Base-by-base conservation (phyloP, 2,113 vertebrate genomes). In the Phasianus colchicus region DNA sequence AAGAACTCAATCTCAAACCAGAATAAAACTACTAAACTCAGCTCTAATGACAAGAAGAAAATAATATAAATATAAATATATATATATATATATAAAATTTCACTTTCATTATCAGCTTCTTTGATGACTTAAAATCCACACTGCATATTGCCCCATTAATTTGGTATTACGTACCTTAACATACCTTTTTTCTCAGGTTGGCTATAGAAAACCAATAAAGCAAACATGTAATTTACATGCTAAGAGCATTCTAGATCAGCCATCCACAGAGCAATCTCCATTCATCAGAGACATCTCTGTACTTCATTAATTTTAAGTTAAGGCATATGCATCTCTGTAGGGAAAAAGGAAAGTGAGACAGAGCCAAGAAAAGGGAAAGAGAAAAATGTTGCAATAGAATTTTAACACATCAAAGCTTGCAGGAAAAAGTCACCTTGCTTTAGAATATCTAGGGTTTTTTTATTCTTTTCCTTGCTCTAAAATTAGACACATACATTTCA, bases 401-500 rank as follows among this genome's bases (percentile, higher is more conserved):
- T 43, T 63, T 45, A 92, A 66, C 21, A 30, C 22, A 85, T 81
- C 50, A 82, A 86, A 63, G 64, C 48, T 20, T 58, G 38, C 11
- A 73, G 29, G 55, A 80, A 86, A 72, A 89, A 80, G 91, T 87
- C 70, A 93, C 82, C 84, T 88, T 97, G 88, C 73, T 64, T 73
- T 70, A 90, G 57, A 92, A 30, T 54, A 12, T 54, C 11, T 42
- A 48, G 32, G 29, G 25, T 67, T 64, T 76, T 82, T 86, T 87
- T 55, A 14, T 42, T 34, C 38, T 18, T 42, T 86, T 72, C 78
- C 90, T 91, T 83, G 45, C 64, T 96, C 47, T 98, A 96, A 97
- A 97, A 97, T 97, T 97, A 96, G 89, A 75, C 25, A 69, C 34
- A 75, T 86, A 30, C 66, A 67, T 96, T 96, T 97, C 94, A 90